Evolutionary conservation across 2,888 invertebrate genomes (phyloP), one percentile per base, ranked within the genome.

Genomic region (Anagyrus pseudococci): DNA sequence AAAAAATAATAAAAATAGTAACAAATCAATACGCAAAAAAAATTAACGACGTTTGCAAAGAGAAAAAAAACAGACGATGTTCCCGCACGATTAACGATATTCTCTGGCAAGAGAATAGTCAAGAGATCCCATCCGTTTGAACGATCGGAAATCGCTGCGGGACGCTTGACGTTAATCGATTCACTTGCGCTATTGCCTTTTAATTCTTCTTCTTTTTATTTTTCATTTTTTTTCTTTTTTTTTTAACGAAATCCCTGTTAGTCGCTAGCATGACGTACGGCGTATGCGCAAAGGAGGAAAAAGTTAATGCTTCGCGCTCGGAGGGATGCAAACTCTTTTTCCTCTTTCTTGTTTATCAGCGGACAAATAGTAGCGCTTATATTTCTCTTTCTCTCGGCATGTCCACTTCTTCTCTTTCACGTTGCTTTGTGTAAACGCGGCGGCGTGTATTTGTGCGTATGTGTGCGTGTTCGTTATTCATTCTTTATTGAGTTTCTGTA

Each of bases 71-170:
- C 69, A 69, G 69, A 69, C 68, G 59, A 69, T n/a, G n/a, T 70
- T 67, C 71, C 71, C 70, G 73, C 72, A 75, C 70, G 74, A 71
- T 71, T 73, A 71, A 72, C 17, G 71, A 70, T 57, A 71, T 54
- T 68, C 67, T 68, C 52, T 29, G 17, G 20, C 49, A 26, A 52
- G 52, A 58, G 52, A 53, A 55, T 6, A 29, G 22, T 17, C 25
- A 53, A 41, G 54, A 64, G 13, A 53, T 23, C 19, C 74, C 77
- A 76, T 70, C 73, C 70, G 73, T 72, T n/a, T 70, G 66, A 75
- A 78, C 75, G 72, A 75, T 77, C 77, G 78, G 73, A 70, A 69
- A 70, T 67, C 68, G 69, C 70, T 76, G 74, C 74, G 73, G 75
- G 72, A 75, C 71, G 69, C 66, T 67, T 67, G 66, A 71, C 10